phyloP scores from a whole-genome alignment of 1,140 invertebrate genomes.

The Eriosoma lanigerum region DNA sequence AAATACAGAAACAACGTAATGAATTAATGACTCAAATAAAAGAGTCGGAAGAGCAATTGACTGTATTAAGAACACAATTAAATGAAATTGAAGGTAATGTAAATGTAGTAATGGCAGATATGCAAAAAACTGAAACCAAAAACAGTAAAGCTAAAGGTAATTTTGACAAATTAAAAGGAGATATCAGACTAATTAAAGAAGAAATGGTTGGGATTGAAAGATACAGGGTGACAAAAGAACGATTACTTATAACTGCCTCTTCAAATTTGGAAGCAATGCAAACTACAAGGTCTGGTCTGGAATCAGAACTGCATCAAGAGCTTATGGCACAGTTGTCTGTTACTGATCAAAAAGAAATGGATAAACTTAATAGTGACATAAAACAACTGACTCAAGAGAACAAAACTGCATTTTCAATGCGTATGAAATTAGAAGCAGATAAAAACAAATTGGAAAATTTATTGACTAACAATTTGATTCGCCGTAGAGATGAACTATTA shows the following conservation, averaged over 20 bases:
- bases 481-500: constrained; percentile 82
- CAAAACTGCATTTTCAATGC: constrained; percentile 90
- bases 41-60: constrained; percentile 78
- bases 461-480: constrained; percentile 91
- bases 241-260: constrained; percentile 85
- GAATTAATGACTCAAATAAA: constrained; percentile 83
- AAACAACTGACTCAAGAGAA: constrained; percentile 90
- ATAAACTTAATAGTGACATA: constrained; percentile 93
- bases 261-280: constrained; percentile 94
- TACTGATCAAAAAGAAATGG: constrained; percentile 76
- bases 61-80: constrained; percentile 78
- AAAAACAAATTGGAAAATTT: constrained; percentile 98
- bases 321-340: constrained; percentile 76
- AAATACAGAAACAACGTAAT: constrained; percentile 93
- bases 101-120: constrained; percentile 90
- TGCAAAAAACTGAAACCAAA: constrained; percentile 96
- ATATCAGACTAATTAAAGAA: constrained; percentile 93
- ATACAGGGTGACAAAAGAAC: constrained; percentile 86
- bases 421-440: constrained; percentile 94
- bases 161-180: constrained; percentile 96
- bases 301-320: constrained; percentile 87
- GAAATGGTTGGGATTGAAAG: constrained; percentile 88
- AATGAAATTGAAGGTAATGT: constrained; percentile 85
- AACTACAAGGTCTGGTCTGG: constrained; percentile 90
- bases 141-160: constrained; percentile 95